Base-by-base conservation (phyloP, 2,797 vertebrate genomes). In the Sebastes elongatus region DNA sequence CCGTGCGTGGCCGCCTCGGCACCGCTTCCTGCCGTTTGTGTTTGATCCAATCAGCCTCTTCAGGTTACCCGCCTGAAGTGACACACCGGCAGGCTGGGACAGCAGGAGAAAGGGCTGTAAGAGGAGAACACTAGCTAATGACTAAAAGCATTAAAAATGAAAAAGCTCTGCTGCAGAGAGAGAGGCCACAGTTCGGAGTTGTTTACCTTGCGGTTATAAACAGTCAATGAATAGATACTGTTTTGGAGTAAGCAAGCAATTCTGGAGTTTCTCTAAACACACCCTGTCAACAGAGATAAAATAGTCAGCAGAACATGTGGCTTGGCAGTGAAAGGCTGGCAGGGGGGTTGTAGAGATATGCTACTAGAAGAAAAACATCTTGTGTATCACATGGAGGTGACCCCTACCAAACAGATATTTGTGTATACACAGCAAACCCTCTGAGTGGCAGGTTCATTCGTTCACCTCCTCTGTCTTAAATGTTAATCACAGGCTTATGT, bases 111-210 rank as follows among this genome's bases (percentile, higher is more conserved):
- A 82, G 83, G 57, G 53, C 80, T 7, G 94, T 92, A 93, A 94
- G 79, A 88, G 33, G 92, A 95, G 93, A 88, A 46, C 76, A 1
- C 69, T 1, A 38, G 27, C 84, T 78, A 82, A 87, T 88, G 89
- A 89, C 74, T 38, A 42, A 20, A 52, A 53, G 81, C 91, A 94
- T 95, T 95, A 95, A 94, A 92, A 89, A 95, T 94, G 80, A 76
- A 93, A 80, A 79, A 71, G 91, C 68, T 63, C 38, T 2, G 32
- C 59, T 25, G 76, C 61, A 7, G 75, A 28, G 42, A 67, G 42
- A 67, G 46, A 35, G 35, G 35, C 20, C 35, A 1, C 7, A 53
- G 57, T 61, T n/a, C 10, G 25, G 53, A 71, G 62, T 73, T 84
- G 86, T 91, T 86, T 85, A 83, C 77, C 33, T 68, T 55, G 76